Conservation (phyloP, 2,113 vertebrate genomes). For the Micromys minutus region DNA sequence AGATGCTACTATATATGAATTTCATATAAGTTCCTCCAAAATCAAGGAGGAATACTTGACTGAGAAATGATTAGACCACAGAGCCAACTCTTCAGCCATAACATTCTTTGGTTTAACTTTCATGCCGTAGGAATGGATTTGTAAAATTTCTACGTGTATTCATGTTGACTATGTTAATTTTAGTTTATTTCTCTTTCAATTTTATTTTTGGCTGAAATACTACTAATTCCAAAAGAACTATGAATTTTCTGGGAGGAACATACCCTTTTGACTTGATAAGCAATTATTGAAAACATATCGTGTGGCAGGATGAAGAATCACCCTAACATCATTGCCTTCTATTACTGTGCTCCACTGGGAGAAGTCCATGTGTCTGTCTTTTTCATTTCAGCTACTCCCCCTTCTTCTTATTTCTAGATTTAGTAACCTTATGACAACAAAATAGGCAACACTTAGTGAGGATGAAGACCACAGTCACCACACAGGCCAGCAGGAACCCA, state of each 20-base stretch:
- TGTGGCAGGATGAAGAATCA: background rate
- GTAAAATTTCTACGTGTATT: background rate
- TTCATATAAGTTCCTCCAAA: background rate
- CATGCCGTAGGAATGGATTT: background rate
- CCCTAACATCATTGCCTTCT: rapidly evolving
- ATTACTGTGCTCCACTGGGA: background rate
- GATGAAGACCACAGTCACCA: constrained; percentile 73
- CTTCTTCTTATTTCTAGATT: constrained; percentile 77
- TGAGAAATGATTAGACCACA: background rate
- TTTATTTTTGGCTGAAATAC: background rate
- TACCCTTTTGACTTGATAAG: background rate
- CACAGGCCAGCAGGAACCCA: constrained; percentile 83
- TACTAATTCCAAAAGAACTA: background rate
- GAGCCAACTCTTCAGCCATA: too few species aligned
- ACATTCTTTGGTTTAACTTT: background rate
- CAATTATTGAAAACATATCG: background rate
- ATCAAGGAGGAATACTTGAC: background rate
- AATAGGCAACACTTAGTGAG: constrained; percentile 84
- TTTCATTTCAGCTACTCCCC: constrained; percentile 67
- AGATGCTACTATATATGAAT: background rate
- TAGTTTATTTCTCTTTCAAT: background rate
- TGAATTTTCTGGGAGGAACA: background rate
- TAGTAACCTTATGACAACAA: constrained; percentile 81
- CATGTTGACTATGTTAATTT: background rate
- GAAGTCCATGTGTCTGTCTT: rapidly evolving